Conservation (phyloP, 2,797 vertebrate species). For the Tympanoctomys barrerae region DNA sequence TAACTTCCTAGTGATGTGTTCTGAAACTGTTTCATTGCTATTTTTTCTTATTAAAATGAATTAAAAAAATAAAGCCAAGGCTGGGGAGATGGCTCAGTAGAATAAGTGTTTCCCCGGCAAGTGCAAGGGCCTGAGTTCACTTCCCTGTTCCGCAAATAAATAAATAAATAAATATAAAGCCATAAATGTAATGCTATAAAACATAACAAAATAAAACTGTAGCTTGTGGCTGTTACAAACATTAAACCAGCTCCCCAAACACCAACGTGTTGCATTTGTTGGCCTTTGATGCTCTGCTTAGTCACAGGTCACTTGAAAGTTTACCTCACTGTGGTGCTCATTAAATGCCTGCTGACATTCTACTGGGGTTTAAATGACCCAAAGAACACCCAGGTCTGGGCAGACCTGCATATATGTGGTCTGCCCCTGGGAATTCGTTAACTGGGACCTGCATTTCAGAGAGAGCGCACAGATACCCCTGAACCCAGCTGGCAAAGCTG, state of each 20-base stretch:
- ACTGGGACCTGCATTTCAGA: background rate
- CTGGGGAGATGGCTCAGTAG: too few relatives aligned
- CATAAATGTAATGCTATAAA: too few relatives aligned
- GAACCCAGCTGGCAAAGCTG: background rate
- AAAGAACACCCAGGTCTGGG: background rate
- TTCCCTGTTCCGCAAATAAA: too few relatives aligned
- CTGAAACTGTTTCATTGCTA: too few relatives aligned
- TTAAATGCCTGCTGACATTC: background rate
- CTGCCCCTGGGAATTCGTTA: slow-evolving; percentile 19
- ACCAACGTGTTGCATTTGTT: background rate
- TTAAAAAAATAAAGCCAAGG: too few relatives aligned
- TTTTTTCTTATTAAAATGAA: too few relatives aligned
- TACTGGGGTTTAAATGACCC: background rate
- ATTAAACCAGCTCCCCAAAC: background rate
- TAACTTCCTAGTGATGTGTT: too few relatives aligned
- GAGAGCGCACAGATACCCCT: background rate
- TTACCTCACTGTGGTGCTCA: background rate
- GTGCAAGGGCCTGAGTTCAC: too few relatives aligned
- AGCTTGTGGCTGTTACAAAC: background rate
- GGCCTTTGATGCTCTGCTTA: background rate
- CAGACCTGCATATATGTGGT: background rate
- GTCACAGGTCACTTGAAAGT: background rate
- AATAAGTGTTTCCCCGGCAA: too few relatives aligned
- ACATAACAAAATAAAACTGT: background rate
- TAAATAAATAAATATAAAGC: too few relatives aligned